phyloP scores from a whole-genome alignment of 1,140 invertebrate species.

The Telenomus remus region DNA sequence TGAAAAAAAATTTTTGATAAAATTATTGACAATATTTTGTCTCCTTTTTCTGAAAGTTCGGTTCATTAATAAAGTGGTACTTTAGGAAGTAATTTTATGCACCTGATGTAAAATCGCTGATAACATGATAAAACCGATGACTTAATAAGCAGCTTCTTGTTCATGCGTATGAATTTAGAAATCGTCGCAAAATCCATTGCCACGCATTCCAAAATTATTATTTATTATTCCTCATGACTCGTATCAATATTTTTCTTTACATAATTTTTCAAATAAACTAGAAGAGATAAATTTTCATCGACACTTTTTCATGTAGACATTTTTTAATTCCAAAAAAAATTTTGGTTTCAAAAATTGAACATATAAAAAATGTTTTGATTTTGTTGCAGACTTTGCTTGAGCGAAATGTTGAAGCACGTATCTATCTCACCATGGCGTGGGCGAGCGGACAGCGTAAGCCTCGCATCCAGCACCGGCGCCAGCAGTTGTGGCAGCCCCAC shows the following conservation, averaged over 20 bases:
- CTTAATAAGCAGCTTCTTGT: neutral
- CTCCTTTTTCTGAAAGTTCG: too few species aligned
- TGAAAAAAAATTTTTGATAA: too few species aligned
- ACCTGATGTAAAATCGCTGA: neutral
- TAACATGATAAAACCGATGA: neutral
- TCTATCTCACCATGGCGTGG: constrained; percentile 88
- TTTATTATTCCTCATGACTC: neutral
- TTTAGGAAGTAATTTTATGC: constrained; percentile 1
- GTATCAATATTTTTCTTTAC: too few species aligned
- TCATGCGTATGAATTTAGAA: neutral
- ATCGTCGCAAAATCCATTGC: neutral
- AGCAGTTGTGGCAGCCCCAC: constrained; percentile 77
- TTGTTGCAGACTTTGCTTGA: constrained; percentile 29
- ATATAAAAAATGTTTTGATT: too few species aligned
- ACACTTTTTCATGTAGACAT: too few species aligned
- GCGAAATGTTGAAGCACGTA: constrained; percentile 90
- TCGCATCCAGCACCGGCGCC: constrained; percentile 84
- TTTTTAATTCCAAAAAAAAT: too few species aligned
- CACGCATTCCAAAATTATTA: neutral
- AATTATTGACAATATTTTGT: too few species aligned
- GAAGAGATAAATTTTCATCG: too few species aligned
- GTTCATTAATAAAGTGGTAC: too few species aligned
- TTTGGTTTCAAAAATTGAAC: too few species aligned
- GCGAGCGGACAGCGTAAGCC: constrained; percentile 86
- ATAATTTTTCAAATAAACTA: too few species aligned